Conservation (phyloP, 2,797 vertebrate genomes). For the Pyrocephalus nanus region DNA sequence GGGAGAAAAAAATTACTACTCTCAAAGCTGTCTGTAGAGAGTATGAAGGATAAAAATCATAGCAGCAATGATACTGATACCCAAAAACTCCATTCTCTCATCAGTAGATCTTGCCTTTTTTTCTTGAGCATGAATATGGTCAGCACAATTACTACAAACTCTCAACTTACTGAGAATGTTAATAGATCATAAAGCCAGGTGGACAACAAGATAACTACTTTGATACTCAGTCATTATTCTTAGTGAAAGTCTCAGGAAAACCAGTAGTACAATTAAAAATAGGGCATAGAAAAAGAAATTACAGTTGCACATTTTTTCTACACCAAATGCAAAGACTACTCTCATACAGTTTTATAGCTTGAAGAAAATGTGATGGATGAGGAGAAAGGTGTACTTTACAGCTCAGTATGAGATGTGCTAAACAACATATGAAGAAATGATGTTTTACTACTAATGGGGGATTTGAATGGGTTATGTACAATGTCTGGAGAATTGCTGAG, state of each 20-base stretch:
- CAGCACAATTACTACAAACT: neutral
- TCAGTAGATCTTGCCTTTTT: neutral
- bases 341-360: neutral
- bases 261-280: neutral
- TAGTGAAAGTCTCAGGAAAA: neutral
- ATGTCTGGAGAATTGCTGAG: neutral
- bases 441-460: neutral
- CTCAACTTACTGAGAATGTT: accelerated
- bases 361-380: neutral
- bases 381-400: neutral
- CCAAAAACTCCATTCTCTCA: neutral
- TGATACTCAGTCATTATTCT: neutral
- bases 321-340: neutral
- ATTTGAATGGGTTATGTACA: neutral
- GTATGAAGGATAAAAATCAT: neutral
- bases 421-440: neutral
- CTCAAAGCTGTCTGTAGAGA: neutral
- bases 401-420: neutral
- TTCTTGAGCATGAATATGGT: neutral
- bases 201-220: neutral
- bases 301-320: neutral
- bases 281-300: neutral
- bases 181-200: neutral
- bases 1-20: neutral
- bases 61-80: neutral